Evolutionary conservation across 2,888 invertebrate genomes (phyloP), one percentile per base, ranked within the genome.

Genomic region (Ischnura elegans): DNA sequence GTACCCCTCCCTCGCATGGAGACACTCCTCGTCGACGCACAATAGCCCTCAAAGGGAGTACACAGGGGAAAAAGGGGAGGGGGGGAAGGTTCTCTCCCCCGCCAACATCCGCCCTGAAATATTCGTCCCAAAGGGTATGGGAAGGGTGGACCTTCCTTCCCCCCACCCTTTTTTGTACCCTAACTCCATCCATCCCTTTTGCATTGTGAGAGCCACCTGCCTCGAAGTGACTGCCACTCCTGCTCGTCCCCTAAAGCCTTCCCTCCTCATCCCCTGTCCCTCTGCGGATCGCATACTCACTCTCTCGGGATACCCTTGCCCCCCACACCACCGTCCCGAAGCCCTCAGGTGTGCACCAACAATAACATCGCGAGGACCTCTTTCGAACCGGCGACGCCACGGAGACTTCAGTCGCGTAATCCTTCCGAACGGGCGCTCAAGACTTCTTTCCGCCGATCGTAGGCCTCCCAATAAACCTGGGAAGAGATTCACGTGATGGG

Each of bases 191-290:
- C 76, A 29, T 36, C 25, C 76, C 76, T 25, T 36, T 76, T 29
- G 76, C 76, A 76, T 76, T 76, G 76, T 76, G 76, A 76, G 76
- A 76, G 76, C 76, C 76, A 76, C 76, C 76, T 76, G 76, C 76
- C 76, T 61, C 76, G 76, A 76, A 76, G 76, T 76, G 76, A 76
- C 76, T 76, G 76, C 76, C 76, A 76, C 76, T 76, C 76, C 36
- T 76, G 76, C 36, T 25, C 25, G 61, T n/a, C 61, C 76, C 76
- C 51, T 19, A 47, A 5, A 47, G 5, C 47, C 66, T 13, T n/a
- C 36, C 36, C 76, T 10, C 36, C 36, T 29, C 76, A 76, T 76
- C 21, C 76, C 76, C 76, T 36, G 29, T 29, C n/a, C 66, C 66
- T n/a, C n/a, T n/a, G n/a, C n/a, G n/a, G n/a, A n/a, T n/a, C n/a